These are phyloP conservation scores for Amphipyra tragopoginis DNA, from an alignment of 2,888 invertebrate species.

Conservation along the genomic window DNA sequence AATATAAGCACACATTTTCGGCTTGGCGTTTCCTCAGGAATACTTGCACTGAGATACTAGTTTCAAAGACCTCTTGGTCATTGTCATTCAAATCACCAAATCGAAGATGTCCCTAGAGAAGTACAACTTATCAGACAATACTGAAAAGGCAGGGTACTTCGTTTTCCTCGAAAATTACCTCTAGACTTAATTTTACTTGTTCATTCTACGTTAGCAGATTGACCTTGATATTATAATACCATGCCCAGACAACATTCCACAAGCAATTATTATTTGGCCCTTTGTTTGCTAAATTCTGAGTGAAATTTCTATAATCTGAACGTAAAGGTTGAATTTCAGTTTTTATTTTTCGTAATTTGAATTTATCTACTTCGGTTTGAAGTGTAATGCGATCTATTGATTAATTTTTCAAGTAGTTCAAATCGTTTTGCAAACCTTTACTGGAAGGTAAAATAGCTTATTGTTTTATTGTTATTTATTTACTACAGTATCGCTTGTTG, in stretches of 20 bases:
- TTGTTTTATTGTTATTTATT: too few species aligned
- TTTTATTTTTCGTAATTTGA: constrained; percentile 36
- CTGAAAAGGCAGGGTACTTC: constrained; percentile 32
- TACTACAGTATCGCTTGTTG: too few species aligned
- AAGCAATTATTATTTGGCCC: constrained; percentile 49
- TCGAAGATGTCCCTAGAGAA: constrained; percentile 45
- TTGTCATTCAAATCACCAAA: constrained; percentile 50
- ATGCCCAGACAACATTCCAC: constrained; percentile 52
- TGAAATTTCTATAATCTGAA: constrained; percentile 46
- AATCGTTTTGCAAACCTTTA: background rate
- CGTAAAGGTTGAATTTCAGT: constrained; percentile 30
- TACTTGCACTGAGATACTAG: constrained; percentile 12
- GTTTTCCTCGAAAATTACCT: constrained; percentile 38
- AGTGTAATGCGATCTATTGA: constrained; percentile 26
- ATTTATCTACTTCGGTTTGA: constrained; percentile 22
- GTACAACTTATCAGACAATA: constrained; percentile 50
- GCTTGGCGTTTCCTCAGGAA: too few species aligned
- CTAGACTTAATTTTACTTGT: constrained; percentile 41
- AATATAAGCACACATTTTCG: background rate
- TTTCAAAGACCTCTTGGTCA: constrained; percentile 28
- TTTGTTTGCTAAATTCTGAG: constrained; percentile 50
- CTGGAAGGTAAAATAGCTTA: too few species aligned
- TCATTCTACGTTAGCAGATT: constrained; percentile 21
- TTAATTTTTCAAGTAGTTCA: constrained; percentile 1
- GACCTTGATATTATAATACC: constrained; percentile 44